Conservation (phyloP, 2,888 invertebrate genomes). For the Anthophora plumipes region DNA sequence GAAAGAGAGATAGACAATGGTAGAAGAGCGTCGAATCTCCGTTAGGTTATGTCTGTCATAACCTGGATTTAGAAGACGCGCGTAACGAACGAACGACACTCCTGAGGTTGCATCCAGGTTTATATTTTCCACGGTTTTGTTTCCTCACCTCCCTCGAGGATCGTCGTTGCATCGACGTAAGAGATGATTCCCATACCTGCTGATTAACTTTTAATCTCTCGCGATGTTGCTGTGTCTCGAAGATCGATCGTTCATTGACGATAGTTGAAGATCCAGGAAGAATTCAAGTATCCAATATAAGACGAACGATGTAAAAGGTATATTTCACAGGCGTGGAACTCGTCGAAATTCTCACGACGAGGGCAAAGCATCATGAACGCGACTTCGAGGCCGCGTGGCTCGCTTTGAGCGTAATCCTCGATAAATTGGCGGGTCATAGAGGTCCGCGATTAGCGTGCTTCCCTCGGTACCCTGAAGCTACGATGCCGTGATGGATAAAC, state of each 20-base stretch:
- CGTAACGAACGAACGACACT: slow-evolving; percentile 65
- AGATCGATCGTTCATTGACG: too few relatives aligned
- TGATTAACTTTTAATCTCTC: too few relatives aligned
- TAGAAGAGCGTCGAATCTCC: slow-evolving; percentile 56
- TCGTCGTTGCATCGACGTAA: slow-evolving; percentile 11
- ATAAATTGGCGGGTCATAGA: slow-evolving; percentile 64
- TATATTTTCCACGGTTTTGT: slow-evolving; percentile 53
- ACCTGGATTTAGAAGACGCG: slow-evolving; percentile 62
- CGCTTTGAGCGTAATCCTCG: slow-evolving; percentile 48
- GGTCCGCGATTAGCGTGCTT: slow-evolving; percentile 68
- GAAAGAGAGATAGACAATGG: slow-evolving; percentile 34
- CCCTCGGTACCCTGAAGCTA: slow-evolving; percentile 47
- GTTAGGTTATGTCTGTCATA: slow-evolving; percentile 59
- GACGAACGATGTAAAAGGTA: too few relatives aligned
- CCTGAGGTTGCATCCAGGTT: slow-evolving; percentile 40
- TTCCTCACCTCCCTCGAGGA: slow-evolving; percentile 31
- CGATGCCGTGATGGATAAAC: slow-evolving; percentile 71
- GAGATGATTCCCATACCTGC: not conserved
- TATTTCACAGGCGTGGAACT: too few relatives aligned
- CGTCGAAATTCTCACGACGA: slow-evolving; percentile 24
- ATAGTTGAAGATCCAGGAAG: not conserved
- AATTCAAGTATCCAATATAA: not conserved
- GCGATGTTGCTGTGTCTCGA: too few relatives aligned
- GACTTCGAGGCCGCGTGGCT: slow-evolving; percentile 8
- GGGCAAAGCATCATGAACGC: not conserved